Conservation (phyloP, 2,797 vertebrate genomes). For the Tarsius wallacei region DNA sequence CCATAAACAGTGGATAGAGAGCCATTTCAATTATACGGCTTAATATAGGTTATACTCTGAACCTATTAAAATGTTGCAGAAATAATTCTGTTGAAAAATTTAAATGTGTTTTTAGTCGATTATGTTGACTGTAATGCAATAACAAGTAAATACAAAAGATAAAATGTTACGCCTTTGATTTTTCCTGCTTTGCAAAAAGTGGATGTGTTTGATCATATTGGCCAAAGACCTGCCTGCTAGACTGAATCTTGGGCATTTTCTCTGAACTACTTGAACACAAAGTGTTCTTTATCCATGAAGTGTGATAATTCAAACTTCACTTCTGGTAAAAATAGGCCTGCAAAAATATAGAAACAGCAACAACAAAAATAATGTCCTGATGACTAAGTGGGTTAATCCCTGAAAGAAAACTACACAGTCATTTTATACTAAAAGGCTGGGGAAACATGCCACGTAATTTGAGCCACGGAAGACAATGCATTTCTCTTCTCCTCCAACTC, state of each 20-base stretch:
- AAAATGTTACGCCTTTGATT: not conserved
- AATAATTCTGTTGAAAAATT: slow-evolving; percentile 10
- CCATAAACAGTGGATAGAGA: not conserved
- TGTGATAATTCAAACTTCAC: not conserved
- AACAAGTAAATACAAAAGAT: not conserved
- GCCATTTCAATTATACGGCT: not conserved
- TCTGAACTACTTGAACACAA: not conserved
- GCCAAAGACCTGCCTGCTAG: not conserved
- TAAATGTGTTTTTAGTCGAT: not conserved
- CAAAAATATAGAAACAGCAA: not conserved
- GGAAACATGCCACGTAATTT: not conserved
- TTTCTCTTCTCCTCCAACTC: not conserved
- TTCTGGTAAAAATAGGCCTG: not conserved
- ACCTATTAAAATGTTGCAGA: not conserved
- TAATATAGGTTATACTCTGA: not conserved
- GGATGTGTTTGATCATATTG: not conserved
- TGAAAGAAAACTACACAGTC: not conserved
- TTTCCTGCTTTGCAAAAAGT: not conserved
- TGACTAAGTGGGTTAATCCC: not conserved
- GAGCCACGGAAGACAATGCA: not conserved
- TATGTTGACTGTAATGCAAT: not conserved
- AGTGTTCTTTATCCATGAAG: not conserved
- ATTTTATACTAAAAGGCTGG: not conserved
- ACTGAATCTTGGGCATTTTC: not conserved
- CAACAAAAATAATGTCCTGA: not conserved